These are phyloP conservation scores for Pangasius sanitwongsei DNA, from an alignment of 2,797 vertebrate species.

Conservation along the genomic window DNA sequence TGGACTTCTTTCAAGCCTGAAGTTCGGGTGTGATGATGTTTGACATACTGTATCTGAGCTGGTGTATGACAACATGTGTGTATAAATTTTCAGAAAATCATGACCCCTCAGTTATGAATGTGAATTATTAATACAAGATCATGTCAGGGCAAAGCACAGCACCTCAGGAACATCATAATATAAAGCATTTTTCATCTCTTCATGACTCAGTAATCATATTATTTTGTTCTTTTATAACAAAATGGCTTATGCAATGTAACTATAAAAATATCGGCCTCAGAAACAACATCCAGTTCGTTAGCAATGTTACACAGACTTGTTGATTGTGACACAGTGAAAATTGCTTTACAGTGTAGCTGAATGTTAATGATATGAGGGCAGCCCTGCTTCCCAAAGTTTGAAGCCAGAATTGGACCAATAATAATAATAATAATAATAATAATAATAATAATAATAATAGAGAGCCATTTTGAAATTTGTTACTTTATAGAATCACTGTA, in stretches of 20 bases:
- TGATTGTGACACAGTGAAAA: neutral
- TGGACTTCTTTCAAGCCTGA: neutral
- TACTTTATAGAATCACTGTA: neutral
- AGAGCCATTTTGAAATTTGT: neutral
- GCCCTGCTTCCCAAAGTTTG: neutral
- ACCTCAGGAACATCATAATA: too few species aligned
- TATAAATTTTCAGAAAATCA: too few species aligned
- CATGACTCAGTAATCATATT: too few species aligned
- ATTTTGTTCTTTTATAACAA: neutral
- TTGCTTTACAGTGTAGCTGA: neutral
- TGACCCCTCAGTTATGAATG: too few species aligned
- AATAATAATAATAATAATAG: neutral
- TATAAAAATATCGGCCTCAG: neutral
- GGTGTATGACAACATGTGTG: too few species aligned
- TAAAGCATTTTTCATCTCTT: too few species aligned
- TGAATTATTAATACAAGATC: too few species aligned
- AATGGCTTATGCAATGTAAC: neutral
- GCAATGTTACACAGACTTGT: neutral
- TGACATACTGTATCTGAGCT: neutral
- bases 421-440: neutral
- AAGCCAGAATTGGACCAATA: neutral
- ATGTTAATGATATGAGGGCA: neutral
- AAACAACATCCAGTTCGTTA: neutral
- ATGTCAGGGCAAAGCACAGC: too few species aligned
- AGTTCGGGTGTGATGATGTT: neutral